Evolutionary conservation across 2,888 invertebrate genomes (phyloP).

Genomic region (Scelioninae gen. 2): DNA sequence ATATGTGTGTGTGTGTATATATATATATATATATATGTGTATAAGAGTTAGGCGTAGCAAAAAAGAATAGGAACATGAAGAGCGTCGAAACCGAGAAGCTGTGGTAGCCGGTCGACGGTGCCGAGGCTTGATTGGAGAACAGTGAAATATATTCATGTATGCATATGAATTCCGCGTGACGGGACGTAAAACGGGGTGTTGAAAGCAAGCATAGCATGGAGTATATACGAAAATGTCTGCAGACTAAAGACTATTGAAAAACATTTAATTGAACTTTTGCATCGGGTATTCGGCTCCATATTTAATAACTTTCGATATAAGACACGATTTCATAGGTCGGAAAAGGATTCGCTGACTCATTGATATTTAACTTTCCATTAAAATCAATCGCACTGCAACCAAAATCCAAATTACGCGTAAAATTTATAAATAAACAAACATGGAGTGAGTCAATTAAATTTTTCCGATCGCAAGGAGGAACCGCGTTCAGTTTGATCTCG

Average conservation of each 20-base stretch:
- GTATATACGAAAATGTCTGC: constrained; percentile 63
- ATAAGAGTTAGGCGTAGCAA: constrained; percentile 32
- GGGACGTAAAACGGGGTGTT: constrained; percentile 56
- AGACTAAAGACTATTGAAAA: constrained; percentile 57
- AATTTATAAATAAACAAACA: too few species aligned
- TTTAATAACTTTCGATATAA: constrained; percentile 44
- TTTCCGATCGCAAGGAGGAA: too few species aligned
- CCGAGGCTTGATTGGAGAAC: constrained; percentile 71
- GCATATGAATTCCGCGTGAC: constrained; percentile 72
- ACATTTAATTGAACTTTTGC: constrained; percentile 58
- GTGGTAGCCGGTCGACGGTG: constrained; percentile 48
- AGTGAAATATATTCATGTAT: constrained; percentile 74
- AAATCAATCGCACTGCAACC: too few species aligned
- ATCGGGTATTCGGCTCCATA: constrained; percentile 15
- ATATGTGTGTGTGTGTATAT: too few species aligned
- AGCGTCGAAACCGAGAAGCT: constrained; percentile 51
- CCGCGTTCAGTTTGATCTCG: too few species aligned
- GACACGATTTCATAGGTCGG: constrained; percentile 60
- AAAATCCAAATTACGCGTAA: too few species aligned
- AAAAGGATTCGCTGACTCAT: constrained; percentile 9
- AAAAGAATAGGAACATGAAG: constrained; percentile 43
- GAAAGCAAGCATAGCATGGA: constrained; percentile 59
- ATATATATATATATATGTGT: constrained; percentile 9
- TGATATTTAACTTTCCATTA: too few species aligned
- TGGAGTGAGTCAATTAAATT: too few species aligned